Evolutionary conservation across 2,797 vertebrate species (phyloP).

Genomic region (Acanthurus lineatus): DNA sequence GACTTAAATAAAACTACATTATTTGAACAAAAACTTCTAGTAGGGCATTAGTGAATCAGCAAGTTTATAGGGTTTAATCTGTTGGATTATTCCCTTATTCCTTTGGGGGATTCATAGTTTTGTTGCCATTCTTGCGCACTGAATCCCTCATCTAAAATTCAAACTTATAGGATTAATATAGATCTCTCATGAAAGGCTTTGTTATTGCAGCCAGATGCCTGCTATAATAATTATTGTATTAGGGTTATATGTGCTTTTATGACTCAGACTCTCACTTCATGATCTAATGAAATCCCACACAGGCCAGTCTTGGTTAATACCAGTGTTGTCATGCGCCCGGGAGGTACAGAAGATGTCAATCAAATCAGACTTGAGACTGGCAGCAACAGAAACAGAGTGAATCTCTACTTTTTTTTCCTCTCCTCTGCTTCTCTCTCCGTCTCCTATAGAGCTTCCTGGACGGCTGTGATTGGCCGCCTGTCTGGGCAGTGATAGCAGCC

Average conservation of each 20-base stretch:
- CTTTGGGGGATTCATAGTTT: conserved; percentile 51
- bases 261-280: conserved; percentile 60
- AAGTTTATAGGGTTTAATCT: conserved; percentile 30
- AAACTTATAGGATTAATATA: conserved; percentile 64
- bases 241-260: conserved; percentile 62
- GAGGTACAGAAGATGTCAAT: conserved; percentile 73
- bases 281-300: conserved; percentile 64
- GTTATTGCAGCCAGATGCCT: conserved; percentile 63
- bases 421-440: conserved; percentile 78
- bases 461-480: conserved; percentile 93
- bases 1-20: conserved; percentile 39
- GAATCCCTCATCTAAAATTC: conserved; percentile 43
- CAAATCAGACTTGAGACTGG: conserved; percentile 68
- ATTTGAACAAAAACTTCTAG: conserved; percentile 22
- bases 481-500: conserved; percentile 91
- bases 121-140: conserved; percentile 52
- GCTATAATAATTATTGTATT: conserved; percentile 64
- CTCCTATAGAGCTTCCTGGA: conserved; percentile 87
- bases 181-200: conserved; percentile 64
- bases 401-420: conserved; percentile 59
- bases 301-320: conserved; percentile 52
- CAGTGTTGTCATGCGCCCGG: conserved; percentile 66
- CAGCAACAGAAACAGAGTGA: conserved; percentile 75
- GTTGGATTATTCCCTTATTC: conserved; percentile 38
- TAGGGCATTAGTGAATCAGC: conserved; percentile 18